A percentile compares a stretch with the other conserved stretches of the same genome.
phyloP scores from a whole-genome alignment of 2,797 vertebrate species.

The Myiothlypis chrysogaster region DNA sequence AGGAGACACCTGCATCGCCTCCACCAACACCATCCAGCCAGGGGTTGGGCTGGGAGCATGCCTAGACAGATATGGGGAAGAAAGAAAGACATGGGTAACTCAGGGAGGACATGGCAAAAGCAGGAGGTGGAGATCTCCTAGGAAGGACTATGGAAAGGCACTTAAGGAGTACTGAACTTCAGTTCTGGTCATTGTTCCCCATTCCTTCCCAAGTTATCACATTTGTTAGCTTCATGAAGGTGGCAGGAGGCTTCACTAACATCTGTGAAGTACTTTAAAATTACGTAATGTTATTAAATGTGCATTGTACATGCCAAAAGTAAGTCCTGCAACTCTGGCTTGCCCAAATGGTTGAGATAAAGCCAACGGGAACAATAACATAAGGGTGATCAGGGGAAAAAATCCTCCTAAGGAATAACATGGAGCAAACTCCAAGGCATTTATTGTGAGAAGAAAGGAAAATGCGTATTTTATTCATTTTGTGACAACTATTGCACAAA shows the following conservation, averaged over 20 bases:
- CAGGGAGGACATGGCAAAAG: neutral
- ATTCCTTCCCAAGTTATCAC: neutral
- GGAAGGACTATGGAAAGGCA: neutral
- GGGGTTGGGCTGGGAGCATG: neutral
- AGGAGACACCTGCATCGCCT: neutral
- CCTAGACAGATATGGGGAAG: neutral
- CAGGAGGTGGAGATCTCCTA: neutral
- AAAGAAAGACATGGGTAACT: neutral
- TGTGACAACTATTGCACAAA: neutral
- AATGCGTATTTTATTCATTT: neutral
- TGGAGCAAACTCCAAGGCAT: neutral
- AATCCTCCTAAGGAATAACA: neutral
- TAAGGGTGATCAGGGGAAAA: neutral
- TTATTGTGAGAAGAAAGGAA: neutral
- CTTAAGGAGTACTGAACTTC: neutral
- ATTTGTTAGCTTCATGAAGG: neutral
- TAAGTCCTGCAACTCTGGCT: neutral
- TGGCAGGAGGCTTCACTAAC: neutral
- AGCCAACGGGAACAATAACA: slow-evolving; percentile 24
- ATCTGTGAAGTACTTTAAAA: slow-evolving; percentile 8
- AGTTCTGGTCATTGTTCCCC: neutral
- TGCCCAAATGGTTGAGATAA: neutral
- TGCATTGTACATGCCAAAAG: neutral
- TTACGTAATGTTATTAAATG: slow-evolving; percentile 9
- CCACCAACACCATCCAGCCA: neutral